Conservation (phyloP, 1,140 invertebrate species). For the Sminthurides bifidus region DNA sequence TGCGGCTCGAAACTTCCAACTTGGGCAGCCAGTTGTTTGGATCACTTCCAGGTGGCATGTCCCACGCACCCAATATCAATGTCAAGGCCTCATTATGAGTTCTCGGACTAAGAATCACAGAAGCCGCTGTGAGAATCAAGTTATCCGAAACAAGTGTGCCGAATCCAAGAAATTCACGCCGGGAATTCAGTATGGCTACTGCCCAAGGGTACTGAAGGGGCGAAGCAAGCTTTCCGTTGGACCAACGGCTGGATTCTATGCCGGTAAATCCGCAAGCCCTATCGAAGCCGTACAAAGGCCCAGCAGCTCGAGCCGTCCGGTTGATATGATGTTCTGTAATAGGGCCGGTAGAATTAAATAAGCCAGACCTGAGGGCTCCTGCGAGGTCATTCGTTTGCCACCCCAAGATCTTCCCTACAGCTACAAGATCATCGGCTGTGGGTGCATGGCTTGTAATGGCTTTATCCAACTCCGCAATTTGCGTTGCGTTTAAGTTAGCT, state of each 20-base stretch:
- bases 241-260: background rate
- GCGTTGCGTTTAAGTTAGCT: background rate
- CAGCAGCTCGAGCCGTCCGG: too few relatives aligned
- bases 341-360: too few relatives aligned
- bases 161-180: slow-evolving; percentile 1
- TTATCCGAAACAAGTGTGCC: slow-evolving; percentile 8
- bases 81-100: slow-evolving; percentile 1
- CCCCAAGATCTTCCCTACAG: too few relatives aligned
- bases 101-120: slow-evolving; percentile 5
- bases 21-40: background rate
- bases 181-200: slow-evolving; percentile 5
- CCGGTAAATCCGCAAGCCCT: background rate
- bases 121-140: slow-evolving; percentile 11
- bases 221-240: background rate
- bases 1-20: background rate
- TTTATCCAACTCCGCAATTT: background rate
- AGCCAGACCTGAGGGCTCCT: too few relatives aligned
- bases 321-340: too few relatives aligned
- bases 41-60: background rate
- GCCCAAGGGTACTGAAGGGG: slow-evolving; percentile 11
- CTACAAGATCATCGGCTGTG: background rate
- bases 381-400: too few relatives aligned
- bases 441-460: background rate
- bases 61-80: slow-evolving; percentile 4
- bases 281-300: too few relatives aligned